Evolutionary conservation across 35 echinoderm and acorn worm genomes (phyloP), one percentile per base, ranked within the genome.

Genomic region (Chiridota heheva): DNA sequence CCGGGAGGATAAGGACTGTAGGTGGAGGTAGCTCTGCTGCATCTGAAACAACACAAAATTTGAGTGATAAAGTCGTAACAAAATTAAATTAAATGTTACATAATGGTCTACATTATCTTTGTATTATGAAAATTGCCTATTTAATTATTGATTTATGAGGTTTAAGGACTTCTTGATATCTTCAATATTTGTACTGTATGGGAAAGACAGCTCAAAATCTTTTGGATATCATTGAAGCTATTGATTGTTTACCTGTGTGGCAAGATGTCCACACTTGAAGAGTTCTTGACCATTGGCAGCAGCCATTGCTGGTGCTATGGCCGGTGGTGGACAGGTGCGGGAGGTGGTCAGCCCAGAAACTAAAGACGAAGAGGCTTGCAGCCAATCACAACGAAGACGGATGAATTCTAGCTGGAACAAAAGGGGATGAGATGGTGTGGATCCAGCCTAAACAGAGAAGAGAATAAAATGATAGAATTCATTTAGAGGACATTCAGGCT

Each of bases 301-400:
- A 71, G 95, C 89, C 77, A 98, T 80, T 32, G 95, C 93, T 5
- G 95, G 95, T 7, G 89, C 95, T 58, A 98, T 98, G 58, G 95
- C 93, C 13, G 95, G 95, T 12, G 95, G 95, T 40, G 95, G 95
- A 36, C 89, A 91, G n/a, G 89, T 91, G 26, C 85, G 73, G 41
- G 90, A 91, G 36, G 69, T 92, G 15, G 84, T 63, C 31, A 77
- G 80, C 56, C 85, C 82, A 36, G 89, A 84, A 13, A 91, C 58
- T 12, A 98, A 72, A 1, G 86, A 51, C n/a, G 82, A 86, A 29
- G 81, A 91, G 44, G 66, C 44, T 40, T 88, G 80, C n/a, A 98
- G 75, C 95, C 86, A 88, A 60, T 98, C 88, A 26, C 84, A 86
- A 7, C 95, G 56, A 25, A 98, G 76, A 63, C 89, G 85, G 38